Evolutionary conservation across 2,888 invertebrate species (phyloP), one percentile per base, ranked within the genome.

Genomic region (Baronia brevicornis): DNA sequence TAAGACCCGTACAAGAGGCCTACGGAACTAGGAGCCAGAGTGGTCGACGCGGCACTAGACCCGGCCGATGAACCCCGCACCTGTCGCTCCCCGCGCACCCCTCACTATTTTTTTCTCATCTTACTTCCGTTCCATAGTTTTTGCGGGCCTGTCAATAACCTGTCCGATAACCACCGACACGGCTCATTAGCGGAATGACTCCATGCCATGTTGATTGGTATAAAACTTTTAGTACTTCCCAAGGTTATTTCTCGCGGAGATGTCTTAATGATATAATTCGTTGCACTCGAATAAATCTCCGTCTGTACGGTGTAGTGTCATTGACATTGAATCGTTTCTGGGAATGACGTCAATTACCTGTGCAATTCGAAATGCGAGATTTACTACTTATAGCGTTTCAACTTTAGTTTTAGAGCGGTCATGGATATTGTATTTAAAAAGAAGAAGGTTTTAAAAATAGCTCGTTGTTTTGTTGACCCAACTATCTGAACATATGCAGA

Each of bases 61-160:
- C 38, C 35, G 49, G 74, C 59, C 78, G 71, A 73, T 79, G 80
- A 79, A 77, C 80, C 49, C 42, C 56, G 60, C 77, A 75, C 77
- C 79, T 77, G 78, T 67, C 63, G 48, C 56, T 48, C 67, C 49
- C 65, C 68, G 54, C 64, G 61, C 61, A 69, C 72, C 72, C 70
- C 73, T 63, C 58, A 58, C 59, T 51, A 67, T 79, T 82, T 80
- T 79, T 79, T 79, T 59, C 54, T 54, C 59, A 48, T 47, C 46
- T 51, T 46, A 77, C 79, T 82, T 82, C 80, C 82, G 80, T 70
- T 64, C 64, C 52, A 63, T 45, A 41, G 64, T 80, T 79, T 79
- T 82, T 82, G 59, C 67, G 62, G 58, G 62, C 55, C 67, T 60
- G 65, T 65, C 78, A 69, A 73, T 75, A 79, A 73, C 73, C 72